Evolutionary conservation across 2,888 invertebrate genomes (phyloP).

Genomic region (Doris montereyensis): DNA sequence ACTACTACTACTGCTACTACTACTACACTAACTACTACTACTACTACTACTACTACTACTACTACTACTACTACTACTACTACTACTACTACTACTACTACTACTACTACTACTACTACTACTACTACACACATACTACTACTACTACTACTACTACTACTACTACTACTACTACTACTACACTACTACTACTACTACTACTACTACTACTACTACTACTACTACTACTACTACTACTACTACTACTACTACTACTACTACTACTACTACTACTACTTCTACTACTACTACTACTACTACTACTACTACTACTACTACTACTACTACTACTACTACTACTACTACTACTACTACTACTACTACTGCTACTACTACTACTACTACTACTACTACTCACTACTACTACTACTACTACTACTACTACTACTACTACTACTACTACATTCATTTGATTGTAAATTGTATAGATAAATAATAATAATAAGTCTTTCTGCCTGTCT

Average conservation of each 20-base stretch:
- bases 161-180: conserved; percentile 2
- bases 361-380: conserved; percentile 20
- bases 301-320: neutral
- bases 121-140: too few relatives aligned
- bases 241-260: neutral
- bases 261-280: neutral
- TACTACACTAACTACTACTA: too few relatives aligned
- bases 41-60: neutral
- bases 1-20: neutral
- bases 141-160: conserved; percentile 22
- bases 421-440: conserved; percentile 24
- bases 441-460: neutral
- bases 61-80: conserved; percentile 4
- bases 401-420: conserved; percentile 24
- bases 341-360: conserved; percentile 24
- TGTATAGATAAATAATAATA: neutral
- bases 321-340: conserved; percentile 7
- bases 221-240: conserved; percentile 11
- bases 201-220: conserved; percentile 11
- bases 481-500: too few relatives aligned
- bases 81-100: conserved; percentile 22
- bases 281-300: neutral
- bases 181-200: too few relatives aligned
- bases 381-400: too few relatives aligned
- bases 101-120: conserved; percentile 22